Evolutionary conservation across 2,113 vertebrate genomes (phyloP).

Genomic region (Chionomys nivalis): DNA sequence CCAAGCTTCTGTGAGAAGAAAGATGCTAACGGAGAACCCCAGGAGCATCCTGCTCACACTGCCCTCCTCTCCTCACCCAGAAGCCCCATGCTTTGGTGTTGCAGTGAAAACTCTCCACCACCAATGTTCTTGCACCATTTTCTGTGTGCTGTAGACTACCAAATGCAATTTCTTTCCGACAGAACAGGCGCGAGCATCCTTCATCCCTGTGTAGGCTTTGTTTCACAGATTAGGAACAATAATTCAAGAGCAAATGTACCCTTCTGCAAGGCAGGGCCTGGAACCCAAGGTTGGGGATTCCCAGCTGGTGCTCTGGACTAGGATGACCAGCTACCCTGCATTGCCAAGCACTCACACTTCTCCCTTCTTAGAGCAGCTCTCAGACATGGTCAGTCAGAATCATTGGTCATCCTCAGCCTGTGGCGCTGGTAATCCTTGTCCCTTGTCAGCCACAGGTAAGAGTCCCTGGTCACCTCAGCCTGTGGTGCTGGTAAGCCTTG

Average conservation of each 20-base stretch:
- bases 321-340: not conserved
- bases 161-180: not conserved
- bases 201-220: not conserved
- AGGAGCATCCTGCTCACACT: not conserved
- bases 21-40: not conserved
- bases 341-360: not conserved
- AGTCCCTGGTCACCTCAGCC: too few relatives aligned
- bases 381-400: not conserved
- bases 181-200: fast-evolving
- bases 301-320: not conserved
- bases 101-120: not conserved
- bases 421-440: not conserved
- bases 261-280: not conserved
- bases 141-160: not conserved
- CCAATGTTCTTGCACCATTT: not conserved
- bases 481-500: too few relatives aligned
- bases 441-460: not conserved
- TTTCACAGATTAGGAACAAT: not conserved
- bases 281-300: not conserved
- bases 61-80: not conserved
- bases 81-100: not conserved
- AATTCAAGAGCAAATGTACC: not conserved
- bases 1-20: not conserved
- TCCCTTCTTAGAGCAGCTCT: not conserved
- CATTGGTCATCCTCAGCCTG: not conserved